These are phyloP conservation scores for Macrotrachela quadricornifera DNA, from an alignment of 1,140 invertebrate species.

Conservation along the genomic window DNA sequence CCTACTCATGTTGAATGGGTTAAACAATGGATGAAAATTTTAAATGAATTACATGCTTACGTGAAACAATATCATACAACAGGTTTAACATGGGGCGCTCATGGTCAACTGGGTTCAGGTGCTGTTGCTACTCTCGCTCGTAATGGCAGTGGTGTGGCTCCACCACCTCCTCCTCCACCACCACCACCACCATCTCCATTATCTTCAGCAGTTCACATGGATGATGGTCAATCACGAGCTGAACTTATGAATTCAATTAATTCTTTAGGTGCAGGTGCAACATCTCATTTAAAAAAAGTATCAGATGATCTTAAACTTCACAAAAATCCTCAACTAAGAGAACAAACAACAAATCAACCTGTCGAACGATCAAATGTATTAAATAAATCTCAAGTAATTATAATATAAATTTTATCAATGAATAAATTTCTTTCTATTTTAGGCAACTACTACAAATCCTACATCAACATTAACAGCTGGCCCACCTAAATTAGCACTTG, in stretches of 20 bases:
- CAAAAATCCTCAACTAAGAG: conserved; percentile 69
- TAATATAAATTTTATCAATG: conserved; percentile 10
- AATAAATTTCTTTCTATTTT: neutral
- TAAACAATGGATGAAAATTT: conserved; percentile 51
- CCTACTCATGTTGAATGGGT: conserved; percentile 72
- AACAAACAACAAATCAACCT: conserved; percentile 7
- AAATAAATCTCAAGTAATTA: too few relatives aligned
- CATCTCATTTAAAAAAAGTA: conserved; percentile 76
- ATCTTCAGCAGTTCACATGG: conserved; percentile 10
- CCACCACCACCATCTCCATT: conserved; percentile 29
- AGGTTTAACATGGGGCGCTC: conserved; percentile 66
- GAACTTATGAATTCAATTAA: conserved; percentile 17
- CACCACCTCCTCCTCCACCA: conserved; percentile 24
- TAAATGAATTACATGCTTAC: conserved; percentile 67
- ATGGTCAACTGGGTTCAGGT: conserved; percentile 12
- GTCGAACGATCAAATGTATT: too few relatives aligned
- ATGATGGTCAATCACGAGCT: conserved; percentile 8
- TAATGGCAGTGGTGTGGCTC: conserved; percentile 11
- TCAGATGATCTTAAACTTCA: conserved; percentile 92
- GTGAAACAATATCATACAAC: conserved; percentile 85
- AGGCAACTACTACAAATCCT: conserved; percentile 11
- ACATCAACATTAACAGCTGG: conserved; percentile 35
- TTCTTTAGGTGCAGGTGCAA: conserved; percentile 66
- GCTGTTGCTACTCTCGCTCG: conserved; percentile 26
- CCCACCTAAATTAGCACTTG: conserved; percentile 55